Evolutionary conservation across 2,113 vertebrate species (phyloP), one percentile per base, ranked within the genome.

Genomic region (Polypterus senegalus): DNA sequence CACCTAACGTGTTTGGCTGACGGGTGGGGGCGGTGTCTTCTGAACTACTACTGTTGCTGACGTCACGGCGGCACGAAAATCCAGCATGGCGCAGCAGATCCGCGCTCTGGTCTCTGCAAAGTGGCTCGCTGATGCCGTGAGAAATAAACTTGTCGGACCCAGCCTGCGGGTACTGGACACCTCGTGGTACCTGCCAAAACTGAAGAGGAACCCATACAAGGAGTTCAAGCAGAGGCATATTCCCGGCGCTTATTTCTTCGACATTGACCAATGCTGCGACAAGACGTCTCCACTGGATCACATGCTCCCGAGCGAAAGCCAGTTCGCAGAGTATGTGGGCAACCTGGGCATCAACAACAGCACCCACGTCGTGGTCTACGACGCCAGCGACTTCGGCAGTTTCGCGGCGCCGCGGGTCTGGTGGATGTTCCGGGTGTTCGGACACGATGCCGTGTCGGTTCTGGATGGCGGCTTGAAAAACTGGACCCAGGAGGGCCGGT

Each of bases 371-470:
- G 90, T 98, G 3, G 83, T 98, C 44, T 98, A 98, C 7, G 94
- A 97, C 64, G 83, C 86, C 72, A 97, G 91, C 48, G 87, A 89
- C 64, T 84, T 90, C 62, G 95, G 94, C 3, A 82, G 87, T 10
- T 97, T 80, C 80, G 74, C 88, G 2, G 92, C 94, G 0, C 93
- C 96, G 0, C 84, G 94, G 0, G 82, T 97, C 5, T 98, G 94
- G 94, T 98, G 94, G 94, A 97, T 95, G 96, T 98, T 98, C 72
- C 84, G 89, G 1, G 75, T 76, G 58, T 98, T 98, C 3, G 93
- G 95, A 3, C 95, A 97, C 47, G 64, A 60, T 5, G 48, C 68
- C 0, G 93, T 98, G 61, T 98, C 95, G 0, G 80, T 98, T 60
- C 81, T 98, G 56, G 85, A 95, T 64, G 94, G 96, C 0, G 96